Conservation (phyloP, 2,888 invertebrate genomes). For the Lypha dubia region DNA sequence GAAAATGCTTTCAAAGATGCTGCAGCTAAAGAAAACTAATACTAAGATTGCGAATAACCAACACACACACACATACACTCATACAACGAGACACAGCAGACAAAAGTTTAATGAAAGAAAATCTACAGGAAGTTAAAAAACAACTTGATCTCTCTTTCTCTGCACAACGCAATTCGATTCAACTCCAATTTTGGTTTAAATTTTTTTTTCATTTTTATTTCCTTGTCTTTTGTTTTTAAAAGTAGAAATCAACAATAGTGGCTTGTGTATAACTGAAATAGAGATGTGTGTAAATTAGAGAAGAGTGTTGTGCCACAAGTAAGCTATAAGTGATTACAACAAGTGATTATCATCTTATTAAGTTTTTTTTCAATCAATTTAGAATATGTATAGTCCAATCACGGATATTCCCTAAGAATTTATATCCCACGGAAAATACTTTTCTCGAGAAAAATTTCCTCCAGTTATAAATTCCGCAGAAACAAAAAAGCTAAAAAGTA, state of each 20-base stretch:
- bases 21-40: slow-evolving; percentile 3
- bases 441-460: too few species aligned
- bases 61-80: slow-evolving; percentile 8
- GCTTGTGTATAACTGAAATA: slow-evolving; percentile 14
- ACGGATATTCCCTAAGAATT: too few species aligned
- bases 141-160: slow-evolving; percentile 71
- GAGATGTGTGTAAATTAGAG: slow-evolving; percentile 10
- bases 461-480: too few species aligned
- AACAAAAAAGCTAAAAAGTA: too few species aligned
- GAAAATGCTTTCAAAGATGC: slow-evolving; percentile 27
- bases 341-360: too few species aligned
- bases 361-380: too few species aligned
- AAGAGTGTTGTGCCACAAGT: neutral
- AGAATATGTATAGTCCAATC: too few species aligned
- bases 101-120: slow-evolving; percentile 60
- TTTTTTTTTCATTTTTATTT: slow-evolving; percentile 23
- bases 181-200: slow-evolving; percentile 22
- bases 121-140: slow-evolving; percentile 69
- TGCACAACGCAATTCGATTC: slow-evolving; percentile 43
- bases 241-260: too few species aligned
- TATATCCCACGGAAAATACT: too few species aligned
- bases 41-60: neutral
- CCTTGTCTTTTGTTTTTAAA: slow-evolving; percentile 12
- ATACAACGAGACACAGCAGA: neutral
- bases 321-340: neutral